These are phyloP conservation scores for Pseudolycoriella hygida DNA, from an alignment of 2,888 invertebrate genomes.

Conservation along the genomic window DNA sequence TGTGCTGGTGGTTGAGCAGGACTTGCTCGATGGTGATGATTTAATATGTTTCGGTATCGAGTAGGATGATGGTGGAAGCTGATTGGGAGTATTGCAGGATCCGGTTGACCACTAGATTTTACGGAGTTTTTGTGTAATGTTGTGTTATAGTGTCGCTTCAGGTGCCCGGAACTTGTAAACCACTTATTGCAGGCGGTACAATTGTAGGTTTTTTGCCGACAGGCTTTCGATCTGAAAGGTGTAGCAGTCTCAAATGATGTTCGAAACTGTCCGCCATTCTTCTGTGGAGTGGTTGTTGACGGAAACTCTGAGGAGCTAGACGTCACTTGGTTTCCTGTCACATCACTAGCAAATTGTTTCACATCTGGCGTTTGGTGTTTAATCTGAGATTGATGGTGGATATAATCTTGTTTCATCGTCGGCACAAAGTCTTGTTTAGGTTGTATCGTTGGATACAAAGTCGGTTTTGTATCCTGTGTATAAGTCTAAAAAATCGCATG, in stretches of 20 bases:
- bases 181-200: slow-evolving; percentile 88
- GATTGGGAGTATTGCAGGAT: slow-evolving; percentile 70
- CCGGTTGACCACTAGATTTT: slow-evolving; percentile 69
- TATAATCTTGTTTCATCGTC: slow-evolving; percentile 21
- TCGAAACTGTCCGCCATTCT: slow-evolving; percentile 30
- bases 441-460: slow-evolving; percentile 17
- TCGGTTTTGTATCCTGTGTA: slow-evolving; percentile 21
- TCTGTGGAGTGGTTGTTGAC: slow-evolving; percentile 25
- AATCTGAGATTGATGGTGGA: slow-evolving; percentile 5
- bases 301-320: slow-evolving; percentile 29
- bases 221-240: slow-evolving; percentile 70
- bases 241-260: slow-evolving; percentile 43
- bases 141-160: slow-evolving; percentile 82
- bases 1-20: slow-evolving; percentile 33
- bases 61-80: slow-evolving; percentile 70
- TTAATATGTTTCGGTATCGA: slow-evolving; percentile 38
- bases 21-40: slow-evolving; percentile 24
- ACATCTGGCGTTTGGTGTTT: slow-evolving; percentile 9
- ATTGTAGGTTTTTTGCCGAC: slow-evolving; percentile 81
- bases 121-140: slow-evolving; percentile 83
- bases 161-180: slow-evolving; percentile 84
- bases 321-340: slow-evolving; percentile 18
- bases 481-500: slow-evolving; percentile 54
- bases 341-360: slow-evolving; percentile 5
- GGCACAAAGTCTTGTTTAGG: slow-evolving; percentile 21